A percentile compares a stretch with the other conserved stretches of the same genome.
phyloP scores from a whole-genome alignment of 2,888 invertebrate species.

The Geophilus truncorum region DNA sequence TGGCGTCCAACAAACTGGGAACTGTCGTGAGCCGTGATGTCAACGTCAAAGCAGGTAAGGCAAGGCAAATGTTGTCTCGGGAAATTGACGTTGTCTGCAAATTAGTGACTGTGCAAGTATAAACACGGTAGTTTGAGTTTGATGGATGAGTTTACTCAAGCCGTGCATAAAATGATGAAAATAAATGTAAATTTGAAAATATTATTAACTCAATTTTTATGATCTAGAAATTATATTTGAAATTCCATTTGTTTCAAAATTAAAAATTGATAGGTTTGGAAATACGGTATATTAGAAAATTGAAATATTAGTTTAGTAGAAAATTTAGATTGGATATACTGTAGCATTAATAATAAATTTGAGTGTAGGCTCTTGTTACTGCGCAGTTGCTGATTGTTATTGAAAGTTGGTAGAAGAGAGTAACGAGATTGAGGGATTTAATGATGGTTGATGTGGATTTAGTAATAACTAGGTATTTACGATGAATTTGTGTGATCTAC shows the following conservation, averaged over 20 bases:
- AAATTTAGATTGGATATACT: no score
- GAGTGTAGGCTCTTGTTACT: no score
- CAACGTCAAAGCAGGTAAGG: constrained; percentile 33
- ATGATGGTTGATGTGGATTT: background rate
- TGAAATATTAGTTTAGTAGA: no score
- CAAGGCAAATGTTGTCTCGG: background rate
- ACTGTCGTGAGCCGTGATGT: constrained; percentile 35
- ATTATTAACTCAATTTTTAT: no score
- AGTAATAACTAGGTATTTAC: background rate
- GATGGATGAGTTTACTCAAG: background rate
- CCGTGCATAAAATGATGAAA: no score
- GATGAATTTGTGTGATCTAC: background rate
- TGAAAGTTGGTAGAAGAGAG: background rate
- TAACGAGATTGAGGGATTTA: background rate
- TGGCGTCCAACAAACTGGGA: constrained; percentile 33
- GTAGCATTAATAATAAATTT: no score
- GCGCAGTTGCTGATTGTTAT: no score
- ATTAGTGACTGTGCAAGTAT: background rate
- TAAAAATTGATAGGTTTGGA: background rate
- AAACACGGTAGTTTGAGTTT: background rate
- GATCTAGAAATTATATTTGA: no score
- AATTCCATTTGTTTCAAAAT: no score
- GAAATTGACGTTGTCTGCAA: background rate
- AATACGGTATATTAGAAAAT: no score
- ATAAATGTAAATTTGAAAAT: no score